These are phyloP conservation scores for Verasper variegatus DNA, from an alignment of 2,113 vertebrate genomes.

Conservation along the genomic window DNA sequence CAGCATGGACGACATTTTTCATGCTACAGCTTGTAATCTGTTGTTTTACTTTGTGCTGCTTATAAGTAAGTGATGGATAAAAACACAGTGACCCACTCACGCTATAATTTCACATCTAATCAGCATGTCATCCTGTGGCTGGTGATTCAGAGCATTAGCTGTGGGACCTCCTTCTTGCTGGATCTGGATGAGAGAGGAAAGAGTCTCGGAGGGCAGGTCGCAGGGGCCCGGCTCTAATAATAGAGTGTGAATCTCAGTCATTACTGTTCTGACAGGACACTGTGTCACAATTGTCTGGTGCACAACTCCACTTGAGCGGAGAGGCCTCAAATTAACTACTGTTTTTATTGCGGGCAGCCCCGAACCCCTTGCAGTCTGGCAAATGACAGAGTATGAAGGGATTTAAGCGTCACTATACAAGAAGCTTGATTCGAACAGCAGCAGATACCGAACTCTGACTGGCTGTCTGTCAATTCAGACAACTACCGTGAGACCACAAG, in stretches of 20 bases:
- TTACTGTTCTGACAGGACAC: slow-evolving; percentile 78
- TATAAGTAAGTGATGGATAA: slow-evolving; percentile 11
- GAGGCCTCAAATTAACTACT: slow-evolving; percentile 70
- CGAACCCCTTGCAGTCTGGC: slow-evolving; percentile 56
- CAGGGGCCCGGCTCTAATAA: slow-evolving; percentile 79
- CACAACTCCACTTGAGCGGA: slow-evolving; percentile 62
- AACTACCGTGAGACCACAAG: slow-evolving; percentile 26
- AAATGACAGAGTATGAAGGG: slow-evolving; percentile 55
- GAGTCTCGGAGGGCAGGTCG: slow-evolving; percentile 72
- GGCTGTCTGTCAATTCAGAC: slow-evolving; percentile 31
- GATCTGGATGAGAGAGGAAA: slow-evolving; percentile 55
- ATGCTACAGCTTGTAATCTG: slow-evolving; percentile 29
- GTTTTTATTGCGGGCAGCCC: slow-evolving; percentile 62
- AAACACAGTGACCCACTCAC: background rate
- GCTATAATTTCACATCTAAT: slow-evolving; percentile 44
- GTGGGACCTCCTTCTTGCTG: slow-evolving; percentile 45
- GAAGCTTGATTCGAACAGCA: slow-evolving; percentile 24
- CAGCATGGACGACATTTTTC: background rate
- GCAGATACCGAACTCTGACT: slow-evolving; percentile 33
- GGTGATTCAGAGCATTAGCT: slow-evolving; percentile 69
- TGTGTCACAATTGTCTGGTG: slow-evolving; percentile 79
- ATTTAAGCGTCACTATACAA: slow-evolving; percentile 18
- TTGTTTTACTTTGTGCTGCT: background rate
- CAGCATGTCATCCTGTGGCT: slow-evolving; percentile 46
- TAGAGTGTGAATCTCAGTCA: slow-evolving; percentile 81